Evolutionary conservation across 35 echinoderm and acorn worm species (phyloP).

Genomic region (Heliocidaris tuberculata): DNA sequence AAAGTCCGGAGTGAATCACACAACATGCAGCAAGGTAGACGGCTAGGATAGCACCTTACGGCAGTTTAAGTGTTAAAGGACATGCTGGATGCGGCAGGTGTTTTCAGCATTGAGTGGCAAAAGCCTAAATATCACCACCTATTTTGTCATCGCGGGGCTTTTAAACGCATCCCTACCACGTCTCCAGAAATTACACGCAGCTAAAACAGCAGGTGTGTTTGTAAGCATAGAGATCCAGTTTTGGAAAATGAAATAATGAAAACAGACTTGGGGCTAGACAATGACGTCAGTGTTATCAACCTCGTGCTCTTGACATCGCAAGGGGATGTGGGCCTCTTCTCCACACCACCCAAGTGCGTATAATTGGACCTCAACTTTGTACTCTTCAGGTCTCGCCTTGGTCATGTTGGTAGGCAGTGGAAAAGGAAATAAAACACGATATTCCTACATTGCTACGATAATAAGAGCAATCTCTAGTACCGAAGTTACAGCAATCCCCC

Average conservation of each 20-base stretch:
- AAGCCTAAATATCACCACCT: not conserved
- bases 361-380: not conserved
- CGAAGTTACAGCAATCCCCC: no score
- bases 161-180: not conserved
- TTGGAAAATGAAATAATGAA: not conserved
- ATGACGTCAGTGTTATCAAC: not conserved
- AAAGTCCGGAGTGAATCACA: not conserved
- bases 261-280: not conserved
- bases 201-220: not conserved
- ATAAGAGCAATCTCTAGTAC: no score
- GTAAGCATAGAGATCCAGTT: not conserved
- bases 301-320: not conserved
- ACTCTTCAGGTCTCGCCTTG: not conserved
- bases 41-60: not conserved
- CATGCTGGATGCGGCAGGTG: not conserved
- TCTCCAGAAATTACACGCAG: not conserved
- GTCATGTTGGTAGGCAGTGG: not conserved
- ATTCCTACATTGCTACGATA: no score
- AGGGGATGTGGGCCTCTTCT: not conserved
- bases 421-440: not conserved
- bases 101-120: not conserved
- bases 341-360: not conserved
- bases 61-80: not conserved
- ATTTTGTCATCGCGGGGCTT: not conserved
- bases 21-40: not conserved